phyloP scores from a whole-genome alignment of 2,888 invertebrate species.

The Margaritifera margaritifera region DNA sequence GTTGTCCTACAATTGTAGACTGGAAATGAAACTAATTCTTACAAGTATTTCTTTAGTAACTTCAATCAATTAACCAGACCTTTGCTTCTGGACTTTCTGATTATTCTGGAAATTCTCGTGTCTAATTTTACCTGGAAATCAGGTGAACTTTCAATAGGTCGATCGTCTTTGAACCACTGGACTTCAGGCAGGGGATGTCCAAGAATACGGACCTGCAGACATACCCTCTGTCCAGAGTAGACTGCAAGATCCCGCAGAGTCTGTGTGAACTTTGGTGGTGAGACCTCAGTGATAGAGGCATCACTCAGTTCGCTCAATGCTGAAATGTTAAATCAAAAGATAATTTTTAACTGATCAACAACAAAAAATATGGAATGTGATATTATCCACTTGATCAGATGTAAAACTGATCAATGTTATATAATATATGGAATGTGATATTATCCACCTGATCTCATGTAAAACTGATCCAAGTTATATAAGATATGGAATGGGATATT shows the following conservation, averaged over 20 bases:
- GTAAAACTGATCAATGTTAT: too few species aligned
- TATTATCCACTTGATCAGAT: too few species aligned
- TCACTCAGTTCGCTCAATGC: slow-evolving; percentile 72
- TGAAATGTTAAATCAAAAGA: slow-evolving; percentile 36
- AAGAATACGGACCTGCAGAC: slow-evolving; percentile 68
- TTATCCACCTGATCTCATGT: too few species aligned
- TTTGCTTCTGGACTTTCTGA: too few species aligned
- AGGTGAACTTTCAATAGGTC: slow-evolving; percentile 76
- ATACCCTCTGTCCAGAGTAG: slow-evolving; percentile 76
- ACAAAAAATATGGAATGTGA: too few species aligned
- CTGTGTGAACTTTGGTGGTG: slow-evolving; percentile 72
- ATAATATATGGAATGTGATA: too few species aligned
- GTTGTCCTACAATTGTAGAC: not conserved
- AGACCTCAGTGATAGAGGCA: slow-evolving; percentile 60
- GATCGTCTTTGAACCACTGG: slow-evolving; percentile 89
- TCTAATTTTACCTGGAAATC: slow-evolving; percentile 76
- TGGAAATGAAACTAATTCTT: not conserved
- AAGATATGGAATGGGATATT: too few species aligned
- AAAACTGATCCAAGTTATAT: too few species aligned
- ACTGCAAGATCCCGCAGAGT: slow-evolving; percentile 82
- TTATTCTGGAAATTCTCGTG: not conserved
- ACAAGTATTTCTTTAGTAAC: not conserved
- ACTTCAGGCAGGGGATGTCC: slow-evolving; percentile 75
- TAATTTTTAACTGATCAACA: too few species aligned
- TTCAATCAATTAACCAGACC: too few species aligned